Evolutionary conservation across 2,888 invertebrate genomes (phyloP).

Genomic region (Eupithecia insigniata): DNA sequence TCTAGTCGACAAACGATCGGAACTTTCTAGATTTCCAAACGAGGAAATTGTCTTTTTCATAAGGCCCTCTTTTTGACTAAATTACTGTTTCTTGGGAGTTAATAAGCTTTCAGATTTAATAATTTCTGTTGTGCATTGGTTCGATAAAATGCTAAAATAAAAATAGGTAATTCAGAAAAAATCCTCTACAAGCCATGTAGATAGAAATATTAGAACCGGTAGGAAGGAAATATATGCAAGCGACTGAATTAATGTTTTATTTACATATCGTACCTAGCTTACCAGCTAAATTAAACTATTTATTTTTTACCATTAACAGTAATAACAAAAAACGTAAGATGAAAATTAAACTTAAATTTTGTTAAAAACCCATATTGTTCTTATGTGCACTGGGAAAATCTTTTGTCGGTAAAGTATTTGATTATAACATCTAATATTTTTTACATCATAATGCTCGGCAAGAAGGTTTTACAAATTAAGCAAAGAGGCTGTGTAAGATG

Average conservation of each 20-base stretch:
- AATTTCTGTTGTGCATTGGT: not conserved
- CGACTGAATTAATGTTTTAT: not conserved
- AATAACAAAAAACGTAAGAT: not conserved
- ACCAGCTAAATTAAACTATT: not conserved
- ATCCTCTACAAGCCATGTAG: not conserved
- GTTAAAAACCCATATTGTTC: not conserved
- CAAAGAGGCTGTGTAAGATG: no score
- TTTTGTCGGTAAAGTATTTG: not conserved
- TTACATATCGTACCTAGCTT: constrained; percentile 6
- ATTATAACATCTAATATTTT: not conserved
- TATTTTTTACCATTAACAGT: not conserved
- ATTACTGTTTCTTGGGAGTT: not conserved
- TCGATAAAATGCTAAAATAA: not conserved
- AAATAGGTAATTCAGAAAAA: not conserved
- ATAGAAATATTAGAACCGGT: not conserved
- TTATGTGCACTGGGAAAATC: not conserved
- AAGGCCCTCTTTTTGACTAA: constrained; percentile 21
- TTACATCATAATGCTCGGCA: no score
- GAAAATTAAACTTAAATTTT: not conserved
- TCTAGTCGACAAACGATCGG: constrained; percentile 43
- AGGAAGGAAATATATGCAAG: not conserved
- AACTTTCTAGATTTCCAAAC: constrained; percentile 40
- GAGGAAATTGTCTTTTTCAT: constrained; percentile 32
- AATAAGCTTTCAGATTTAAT: not conserved
- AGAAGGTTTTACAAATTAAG: no score